Percentiles rank a stretch among this genome's conserved stretches.
These are phyloP conservation scores for Pheosia tremula DNA, from an alignment of 2,888 invertebrate species.

Conservation along the genomic window DNA sequence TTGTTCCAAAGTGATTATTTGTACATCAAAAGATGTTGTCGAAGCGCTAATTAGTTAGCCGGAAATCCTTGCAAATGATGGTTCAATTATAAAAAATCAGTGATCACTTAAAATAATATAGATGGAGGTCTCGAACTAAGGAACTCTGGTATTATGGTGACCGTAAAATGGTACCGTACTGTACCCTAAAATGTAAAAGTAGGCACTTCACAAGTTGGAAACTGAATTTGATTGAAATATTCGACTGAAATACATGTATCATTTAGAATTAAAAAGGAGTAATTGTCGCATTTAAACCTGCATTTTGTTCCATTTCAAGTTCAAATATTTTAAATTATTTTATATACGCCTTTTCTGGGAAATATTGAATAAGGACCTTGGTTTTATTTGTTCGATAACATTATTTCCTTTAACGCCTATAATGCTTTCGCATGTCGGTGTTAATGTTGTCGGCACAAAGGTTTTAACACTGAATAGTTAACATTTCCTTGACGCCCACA, in stretches of 20 bases:
- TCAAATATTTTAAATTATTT: no score
- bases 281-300: no score
- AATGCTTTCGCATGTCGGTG: constrained; percentile 3
- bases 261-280: no score
- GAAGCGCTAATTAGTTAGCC: constrained; percentile 18
- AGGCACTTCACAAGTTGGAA: not conserved
- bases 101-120: no score
- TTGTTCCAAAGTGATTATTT: constrained; percentile 14
- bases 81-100: constrained; percentile 7
- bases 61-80: constrained; percentile 25
- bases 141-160: no score
- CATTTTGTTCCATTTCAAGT: no score
- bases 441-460: constrained; percentile 11
- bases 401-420: not conserved
- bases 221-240: not conserved
- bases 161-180: no score
- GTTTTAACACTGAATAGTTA: constrained; percentile 32
- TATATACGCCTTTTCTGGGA: not conserved
- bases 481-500: constrained; percentile 8
- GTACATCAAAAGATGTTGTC: constrained; percentile 10
- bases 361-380: constrained; percentile 23
- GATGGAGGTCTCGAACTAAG: no score
- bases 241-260: no score
- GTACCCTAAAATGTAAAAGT: no score
- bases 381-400: not conserved